phyloP scores from a whole-genome alignment of 2,113 vertebrate genomes.

The Engraulis encrasicolus region DNA sequence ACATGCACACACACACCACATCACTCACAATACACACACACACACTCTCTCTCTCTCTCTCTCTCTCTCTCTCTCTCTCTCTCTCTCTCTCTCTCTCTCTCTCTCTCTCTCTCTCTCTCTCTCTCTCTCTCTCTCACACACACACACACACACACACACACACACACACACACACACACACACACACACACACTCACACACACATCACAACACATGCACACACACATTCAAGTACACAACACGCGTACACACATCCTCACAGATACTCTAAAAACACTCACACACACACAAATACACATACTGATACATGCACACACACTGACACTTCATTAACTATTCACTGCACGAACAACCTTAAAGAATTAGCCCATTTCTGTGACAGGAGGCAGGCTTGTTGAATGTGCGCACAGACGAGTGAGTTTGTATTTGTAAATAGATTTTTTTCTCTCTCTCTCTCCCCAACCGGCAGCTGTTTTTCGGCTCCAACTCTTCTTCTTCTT shows the following conservation, averaged over 20 bases:
- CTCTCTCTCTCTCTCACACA: not conserved
- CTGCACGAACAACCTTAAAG: not conserved
- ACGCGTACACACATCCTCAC: not conserved
- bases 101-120: not conserved
- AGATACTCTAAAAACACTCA: too few relatives aligned
- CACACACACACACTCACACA: not conserved
- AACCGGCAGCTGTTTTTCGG: not conserved
- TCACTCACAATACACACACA: too few relatives aligned
- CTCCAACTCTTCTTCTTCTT: too few relatives aligned
- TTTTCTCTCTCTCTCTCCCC: too few relatives aligned
- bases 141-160: not conserved
- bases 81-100: too few relatives aligned
- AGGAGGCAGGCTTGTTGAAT: not conserved
- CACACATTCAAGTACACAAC: not conserved
- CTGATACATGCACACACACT: not conserved
- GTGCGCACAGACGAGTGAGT: not conserved
- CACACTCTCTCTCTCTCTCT: too few relatives aligned
- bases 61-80: too few relatives aligned
- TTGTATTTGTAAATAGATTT: not conserved
- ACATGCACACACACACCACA: too few relatives aligned
- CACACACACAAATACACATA: not conserved
- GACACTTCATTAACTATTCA: not conserved
- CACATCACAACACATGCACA: not conserved
- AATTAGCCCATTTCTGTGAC: not conserved
- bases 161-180: not conserved